Evolutionary conservation across 1,140 invertebrate genomes (phyloP).

Genomic region (Phymorhynchus buccinoides): DNA sequence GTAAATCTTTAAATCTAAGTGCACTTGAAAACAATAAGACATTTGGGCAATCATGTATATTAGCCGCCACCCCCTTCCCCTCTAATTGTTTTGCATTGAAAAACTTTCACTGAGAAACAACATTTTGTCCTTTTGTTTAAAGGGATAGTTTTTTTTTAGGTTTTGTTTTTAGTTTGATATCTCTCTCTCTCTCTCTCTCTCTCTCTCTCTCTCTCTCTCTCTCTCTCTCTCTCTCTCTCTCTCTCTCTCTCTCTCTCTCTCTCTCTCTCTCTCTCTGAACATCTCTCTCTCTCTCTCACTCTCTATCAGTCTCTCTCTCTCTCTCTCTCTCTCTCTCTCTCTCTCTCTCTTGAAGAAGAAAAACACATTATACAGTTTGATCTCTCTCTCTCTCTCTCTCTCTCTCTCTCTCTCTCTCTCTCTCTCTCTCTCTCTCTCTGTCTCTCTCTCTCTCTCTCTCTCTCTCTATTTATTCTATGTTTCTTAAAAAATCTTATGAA

Average conservation of each 20-base stretch:
- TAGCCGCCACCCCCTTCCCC: too few relatives aligned
- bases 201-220: background rate
- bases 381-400: background rate
- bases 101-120: too few relatives aligned
- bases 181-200: background rate
- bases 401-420: constrained; percentile 6
- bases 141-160: too few relatives aligned
- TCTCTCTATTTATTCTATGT: background rate
- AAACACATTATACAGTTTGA: background rate
- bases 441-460: background rate
- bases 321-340: too few relatives aligned
- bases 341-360: background rate
- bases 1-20: background rate
- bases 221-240: background rate
- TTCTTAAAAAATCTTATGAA: too few relatives aligned
- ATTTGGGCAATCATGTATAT: too few relatives aligned
- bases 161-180: too few relatives aligned
- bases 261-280: background rate
- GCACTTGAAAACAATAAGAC: background rate
- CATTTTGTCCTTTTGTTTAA: too few relatives aligned
- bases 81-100: too few relatives aligned
- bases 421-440: constrained; percentile 13
- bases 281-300: background rate
- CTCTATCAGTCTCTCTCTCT: background rate
- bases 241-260: background rate